Evolutionary conservation across 2,113 vertebrate species (phyloP), one percentile per base, ranked within the genome.

Genomic region (Rhodinocichla rosea): DNA sequence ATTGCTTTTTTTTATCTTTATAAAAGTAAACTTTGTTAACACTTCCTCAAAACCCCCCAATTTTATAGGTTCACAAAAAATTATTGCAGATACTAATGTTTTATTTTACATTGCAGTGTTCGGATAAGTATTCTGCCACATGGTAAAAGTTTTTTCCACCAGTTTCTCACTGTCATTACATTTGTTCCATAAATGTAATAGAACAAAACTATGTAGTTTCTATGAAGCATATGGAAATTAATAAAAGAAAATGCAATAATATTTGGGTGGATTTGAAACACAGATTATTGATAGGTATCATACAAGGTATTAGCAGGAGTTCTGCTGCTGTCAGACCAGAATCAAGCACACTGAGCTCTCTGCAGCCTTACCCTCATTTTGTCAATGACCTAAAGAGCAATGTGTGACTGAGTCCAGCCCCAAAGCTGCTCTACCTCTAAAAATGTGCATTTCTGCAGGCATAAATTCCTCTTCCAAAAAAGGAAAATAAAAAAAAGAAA

Each of bases 11-110:
- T 44, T 6, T 5, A 57, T 62, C 23, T 67, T 89, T 56, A 27
- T 67, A 35, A 57, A 82, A 89, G 44, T 45, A 74, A 91, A 50
- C 7, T 23, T 33, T 47, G 2, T 67, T 19, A 75, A 52, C 4
- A 22, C 9, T 80, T 73, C 50, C 52, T 62, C 32, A 56, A 44
- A 87, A 70, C 9, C 2, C 0, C 4, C 2, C 17, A 18, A 0
- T 62, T 81, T 77, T 57, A 13, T 57, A 27, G 11, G 18, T 23
- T 32, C n/a, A 79, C 35, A 15, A 73, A 85, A 89, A 42, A 20
- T 37, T 3, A 49, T 37, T 75, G 37, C 19, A 68, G 63, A 62
- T 75, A 56, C 22, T 44, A 20, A 9, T 35, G 17, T 37, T 89
- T 60, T 73, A 47, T 64, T 88, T 73, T 73, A 20, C 16, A 12